Evolutionary conservation across 2,797 vertebrate species (phyloP), one percentile per base, ranked within the genome.

Genomic region (Onychomys leucogaster): DNA sequence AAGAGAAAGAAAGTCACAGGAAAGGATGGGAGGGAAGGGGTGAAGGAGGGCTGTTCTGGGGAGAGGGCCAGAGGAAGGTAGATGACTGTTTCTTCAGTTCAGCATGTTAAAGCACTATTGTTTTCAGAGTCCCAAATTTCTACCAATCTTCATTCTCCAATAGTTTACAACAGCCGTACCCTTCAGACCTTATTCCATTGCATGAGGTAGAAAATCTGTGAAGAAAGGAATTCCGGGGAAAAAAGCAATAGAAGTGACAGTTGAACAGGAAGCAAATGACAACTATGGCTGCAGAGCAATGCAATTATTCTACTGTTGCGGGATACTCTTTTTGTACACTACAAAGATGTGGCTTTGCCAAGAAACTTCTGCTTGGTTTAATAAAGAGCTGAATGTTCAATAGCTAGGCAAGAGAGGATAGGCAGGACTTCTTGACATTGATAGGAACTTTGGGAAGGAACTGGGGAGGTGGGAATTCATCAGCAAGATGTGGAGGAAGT

Each of bases 241-340:
- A 69, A 93, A 94, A 95, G 77, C 77, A 77, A 49, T 37, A 21
- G 41, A 91, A 94, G 61, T 9, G 75, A 84, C 29, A 49, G 29
- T 16, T 92, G 61, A n/a, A 67, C 65, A 96, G 32, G 89, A 91
- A 94, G 78, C 55, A 34, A 91, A 93, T 89, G 87, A 81, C 63
- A 90, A 88, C 91, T n/a, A 71, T 52, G 61, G 32, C 14, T 75
- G 41, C 61, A 67, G 34, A 87, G 59, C 46, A 89, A 61, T 29
- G 59, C 21, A 89, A 29, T 46, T 71, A 80, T 52, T 89, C 5
- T 63, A 41, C 67, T 17, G 16, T 34, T 69, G 67, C 19, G 16
- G 34, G 34, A 69, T 69, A 19, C n/a, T n/a, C 16, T 69, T n/a
- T 67, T n/a, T 3, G 34, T n/a, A 19, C 34, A 69, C 67, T 9